Percentiles rank a stretch among this genome's conserved stretches.
These are phyloP conservation scores for Synergus gifuensis DNA, from an alignment of 2,888 invertebrate genomes.

Conservation along the genomic window DNA sequence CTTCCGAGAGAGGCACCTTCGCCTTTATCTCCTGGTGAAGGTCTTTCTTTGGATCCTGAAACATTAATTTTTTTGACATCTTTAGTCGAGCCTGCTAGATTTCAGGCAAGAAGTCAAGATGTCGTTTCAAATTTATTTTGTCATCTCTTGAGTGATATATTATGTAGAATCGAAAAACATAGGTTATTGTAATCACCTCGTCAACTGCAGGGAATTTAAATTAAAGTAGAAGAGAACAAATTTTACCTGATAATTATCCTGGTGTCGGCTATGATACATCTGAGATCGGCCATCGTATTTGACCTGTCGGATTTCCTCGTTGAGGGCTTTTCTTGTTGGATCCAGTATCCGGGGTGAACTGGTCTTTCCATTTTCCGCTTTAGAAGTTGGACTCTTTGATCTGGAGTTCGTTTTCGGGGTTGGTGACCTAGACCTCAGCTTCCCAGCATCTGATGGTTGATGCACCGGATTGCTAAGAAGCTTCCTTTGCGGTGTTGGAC, in stretches of 20 bases:
- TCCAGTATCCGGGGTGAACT: constrained; percentile 53
- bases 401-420: constrained; percentile 77
- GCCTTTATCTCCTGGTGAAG: constrained; percentile 64
- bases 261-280: constrained; percentile 63
- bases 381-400: constrained; percentile 66
- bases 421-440: constrained; percentile 73
- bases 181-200: no score
- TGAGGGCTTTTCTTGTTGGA: constrained; percentile 57
- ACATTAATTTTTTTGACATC: constrained; percentile 8
- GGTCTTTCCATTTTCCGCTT: constrained; percentile 53
- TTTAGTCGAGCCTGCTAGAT: not conserved
- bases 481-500: constrained; percentile 79
- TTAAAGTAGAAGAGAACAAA: constrained; percentile 14
- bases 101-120: not conserved
- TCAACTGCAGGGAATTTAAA: no score
- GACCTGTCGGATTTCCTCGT: constrained; percentile 62
- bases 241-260: constrained; percentile 66
- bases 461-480: constrained; percentile 73
- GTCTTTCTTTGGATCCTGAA: constrained; percentile 70
- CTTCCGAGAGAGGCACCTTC: constrained; percentile 69
- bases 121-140: not conserved
- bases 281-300: constrained; percentile 64
- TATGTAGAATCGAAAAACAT: no score
- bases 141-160: not conserved
- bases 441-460: constrained; percentile 64